phyloP scores from a whole-genome alignment of 2,113 vertebrate genomes.

The Colaptes auratus region DNA sequence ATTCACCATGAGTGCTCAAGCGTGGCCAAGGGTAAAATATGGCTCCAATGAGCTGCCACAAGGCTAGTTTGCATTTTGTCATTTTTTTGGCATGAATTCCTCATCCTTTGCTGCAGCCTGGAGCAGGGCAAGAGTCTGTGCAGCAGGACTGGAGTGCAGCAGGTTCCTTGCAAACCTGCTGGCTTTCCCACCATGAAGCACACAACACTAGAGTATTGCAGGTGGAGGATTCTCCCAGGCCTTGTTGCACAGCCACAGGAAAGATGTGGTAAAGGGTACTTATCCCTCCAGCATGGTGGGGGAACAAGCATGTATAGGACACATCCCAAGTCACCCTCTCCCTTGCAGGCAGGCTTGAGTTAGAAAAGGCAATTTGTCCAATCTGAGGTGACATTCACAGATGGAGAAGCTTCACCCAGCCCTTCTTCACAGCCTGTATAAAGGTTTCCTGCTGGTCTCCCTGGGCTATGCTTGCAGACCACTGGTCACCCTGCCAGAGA shows the following conservation, averaged over 20 bases:
- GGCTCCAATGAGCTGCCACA: not conserved
- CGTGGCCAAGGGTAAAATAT: not conserved
- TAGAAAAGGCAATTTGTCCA: not conserved
- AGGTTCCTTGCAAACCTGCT: not conserved
- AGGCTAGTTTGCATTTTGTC: not conserved
- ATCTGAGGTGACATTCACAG: not conserved
- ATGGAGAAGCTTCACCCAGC: not conserved
- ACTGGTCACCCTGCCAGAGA: not conserved
- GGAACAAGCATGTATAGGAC: fast-evolving
- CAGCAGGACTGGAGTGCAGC: not conserved
- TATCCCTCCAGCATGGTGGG: not conserved
- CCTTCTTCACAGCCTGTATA: not conserved
- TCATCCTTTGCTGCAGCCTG: not conserved
- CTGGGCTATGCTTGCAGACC: not conserved
- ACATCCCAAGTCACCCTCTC: not conserved
- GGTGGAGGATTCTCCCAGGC: not conserved
- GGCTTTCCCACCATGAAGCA: not conserved
- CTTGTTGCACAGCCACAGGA: fast-evolving
- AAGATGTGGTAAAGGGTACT: fast-evolving
- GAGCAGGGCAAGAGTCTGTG: not conserved
- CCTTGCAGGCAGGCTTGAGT: not conserved
- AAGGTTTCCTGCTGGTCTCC: not conserved
- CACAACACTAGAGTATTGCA: fast-evolving
- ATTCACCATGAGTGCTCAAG: not conserved
- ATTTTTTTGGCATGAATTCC: not conserved